A percentile compares a stretch with the other conserved stretches of the same genome.
Conservation (phyloP, 2,888 invertebrate species). For the Yponomeuta plumbellus region DNA sequence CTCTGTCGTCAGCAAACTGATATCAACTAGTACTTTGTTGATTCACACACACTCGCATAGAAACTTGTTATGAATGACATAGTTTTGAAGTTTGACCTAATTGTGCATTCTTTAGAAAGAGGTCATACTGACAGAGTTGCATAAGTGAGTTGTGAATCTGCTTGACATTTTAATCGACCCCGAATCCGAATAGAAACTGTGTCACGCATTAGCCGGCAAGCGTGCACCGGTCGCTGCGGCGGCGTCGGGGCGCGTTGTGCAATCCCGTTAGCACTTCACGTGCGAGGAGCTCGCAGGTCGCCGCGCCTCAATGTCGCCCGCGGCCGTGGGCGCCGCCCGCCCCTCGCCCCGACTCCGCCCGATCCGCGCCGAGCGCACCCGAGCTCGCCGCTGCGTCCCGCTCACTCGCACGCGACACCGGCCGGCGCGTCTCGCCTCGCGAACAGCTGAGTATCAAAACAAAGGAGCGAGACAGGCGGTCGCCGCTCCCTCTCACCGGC, state of each 20-base stretch:
- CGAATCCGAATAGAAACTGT: constrained; percentile 76
- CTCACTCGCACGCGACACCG: constrained; percentile 20
- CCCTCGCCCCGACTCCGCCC: constrained; percentile 25
- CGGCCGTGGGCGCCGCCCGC: constrained; percentile 49
- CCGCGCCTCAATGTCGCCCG: constrained; percentile 67
- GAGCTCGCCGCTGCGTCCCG: constrained; percentile 20
- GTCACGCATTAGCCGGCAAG: constrained; percentile 66
- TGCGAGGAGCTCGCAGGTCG: constrained; percentile 42
- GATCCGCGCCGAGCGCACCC: constrained; percentile 26
- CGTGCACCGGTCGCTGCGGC: constrained; percentile 41
- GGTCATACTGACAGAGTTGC: constrained; percentile 60
- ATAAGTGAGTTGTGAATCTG: constrained; percentile 74
- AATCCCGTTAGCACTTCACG: constrained; percentile 71
- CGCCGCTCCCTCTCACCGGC: constrained; percentile 73
- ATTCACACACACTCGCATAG: neutral
- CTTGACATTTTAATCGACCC: constrained; percentile 76
- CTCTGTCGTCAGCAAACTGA: neutral
- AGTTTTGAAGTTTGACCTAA: constrained; percentile 4
- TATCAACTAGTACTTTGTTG: neutral
- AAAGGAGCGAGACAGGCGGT: constrained; percentile 73
- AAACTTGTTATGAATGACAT: neutral
- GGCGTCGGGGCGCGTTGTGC: constrained; percentile 61
- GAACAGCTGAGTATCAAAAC: constrained; percentile 77
- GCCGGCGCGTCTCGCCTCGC: constrained; percentile 43
- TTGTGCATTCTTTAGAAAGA: constrained; percentile 15